Conservation (phyloP, 1,140 invertebrate species). For the Andricus grossulariae region DNA sequence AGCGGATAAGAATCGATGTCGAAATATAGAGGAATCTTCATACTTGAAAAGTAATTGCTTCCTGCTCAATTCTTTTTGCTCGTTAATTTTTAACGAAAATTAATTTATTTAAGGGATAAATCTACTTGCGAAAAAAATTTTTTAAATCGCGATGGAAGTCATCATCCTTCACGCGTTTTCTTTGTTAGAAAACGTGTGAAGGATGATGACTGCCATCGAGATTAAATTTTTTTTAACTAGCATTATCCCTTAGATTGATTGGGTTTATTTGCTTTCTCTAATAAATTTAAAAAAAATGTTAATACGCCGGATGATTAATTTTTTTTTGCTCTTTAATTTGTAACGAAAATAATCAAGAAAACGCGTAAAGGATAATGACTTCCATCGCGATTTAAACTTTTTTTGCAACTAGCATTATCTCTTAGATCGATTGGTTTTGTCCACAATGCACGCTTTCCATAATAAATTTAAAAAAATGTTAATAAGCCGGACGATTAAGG, state of each 20-base stretch:
- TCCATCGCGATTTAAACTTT: constrained; percentile 25
- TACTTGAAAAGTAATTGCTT: not conserved
- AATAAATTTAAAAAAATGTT: constrained; percentile 54
- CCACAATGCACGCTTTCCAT: constrained; percentile 57
- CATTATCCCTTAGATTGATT: constrained; percentile 29
- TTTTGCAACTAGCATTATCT: constrained; percentile 23
- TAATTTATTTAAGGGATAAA: no score
- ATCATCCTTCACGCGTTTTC: no score
- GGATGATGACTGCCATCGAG: no score
- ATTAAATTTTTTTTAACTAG: constrained; percentile 38
- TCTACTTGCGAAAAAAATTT: no score
- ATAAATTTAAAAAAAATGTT: constrained; percentile 54
- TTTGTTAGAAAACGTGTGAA: no score
- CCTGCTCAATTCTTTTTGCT: not conserved
- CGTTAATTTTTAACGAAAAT: not conserved
- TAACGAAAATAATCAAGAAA: no score
- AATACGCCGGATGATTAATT: no score
- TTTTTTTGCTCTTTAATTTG: no score
- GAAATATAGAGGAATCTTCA: not conserved
- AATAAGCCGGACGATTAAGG: no score
- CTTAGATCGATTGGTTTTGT: constrained; percentile 14
- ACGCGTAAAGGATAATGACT: no score
- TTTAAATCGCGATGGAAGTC: no score
- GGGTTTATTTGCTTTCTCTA: constrained; percentile 64
- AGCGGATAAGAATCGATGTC: not conserved